Percentiles rank a stretch among this genome's conserved stretches.
These are phyloP conservation scores for Heterochromis multidens DNA, from an alignment of 2,113 vertebrate genomes.

Conservation along the genomic window DNA sequence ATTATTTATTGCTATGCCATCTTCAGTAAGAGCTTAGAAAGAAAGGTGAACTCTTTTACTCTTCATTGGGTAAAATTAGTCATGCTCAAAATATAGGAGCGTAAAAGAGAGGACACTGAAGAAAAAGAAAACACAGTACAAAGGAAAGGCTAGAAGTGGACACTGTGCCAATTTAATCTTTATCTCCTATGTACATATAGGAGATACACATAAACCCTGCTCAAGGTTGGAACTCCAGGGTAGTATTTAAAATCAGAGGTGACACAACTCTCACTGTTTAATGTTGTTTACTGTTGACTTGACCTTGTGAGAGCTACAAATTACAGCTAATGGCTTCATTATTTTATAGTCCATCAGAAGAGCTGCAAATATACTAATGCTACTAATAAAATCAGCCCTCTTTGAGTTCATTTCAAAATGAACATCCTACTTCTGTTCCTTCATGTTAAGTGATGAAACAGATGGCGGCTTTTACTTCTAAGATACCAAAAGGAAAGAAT, in stretches of 20 bases:
- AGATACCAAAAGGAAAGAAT: not conserved
- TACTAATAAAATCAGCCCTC: not conserved
- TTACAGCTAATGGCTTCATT: not conserved
- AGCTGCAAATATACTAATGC: not conserved
- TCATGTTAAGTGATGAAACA: not conserved
- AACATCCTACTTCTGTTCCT: not conserved
- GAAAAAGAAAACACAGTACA: not conserved
- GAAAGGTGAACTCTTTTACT: not conserved
- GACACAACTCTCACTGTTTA: not conserved
- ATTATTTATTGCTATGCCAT: not conserved
- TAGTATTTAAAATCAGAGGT: not conserved
- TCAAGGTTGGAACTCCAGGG: not conserved
- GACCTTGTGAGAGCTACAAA: not conserved
- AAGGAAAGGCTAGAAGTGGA: slow-evolving; percentile 9
- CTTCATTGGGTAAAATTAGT: slow-evolving; percentile 18
- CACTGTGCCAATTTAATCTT: slow-evolving; percentile 15
- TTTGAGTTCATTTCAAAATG: not conserved
- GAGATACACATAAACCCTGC: not conserved
- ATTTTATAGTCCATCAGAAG: not conserved
- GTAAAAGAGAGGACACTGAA: slow-evolving; percentile 6
- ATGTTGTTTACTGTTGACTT: not conserved
- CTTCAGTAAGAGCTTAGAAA: slow-evolving; percentile 9
- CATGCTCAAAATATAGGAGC: not conserved
- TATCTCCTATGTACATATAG: not conserved
- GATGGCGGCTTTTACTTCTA: not conserved